Evolutionary conservation across 2,888 invertebrate species (phyloP).

Genomic region (Polymixis flavicincta): DNA sequence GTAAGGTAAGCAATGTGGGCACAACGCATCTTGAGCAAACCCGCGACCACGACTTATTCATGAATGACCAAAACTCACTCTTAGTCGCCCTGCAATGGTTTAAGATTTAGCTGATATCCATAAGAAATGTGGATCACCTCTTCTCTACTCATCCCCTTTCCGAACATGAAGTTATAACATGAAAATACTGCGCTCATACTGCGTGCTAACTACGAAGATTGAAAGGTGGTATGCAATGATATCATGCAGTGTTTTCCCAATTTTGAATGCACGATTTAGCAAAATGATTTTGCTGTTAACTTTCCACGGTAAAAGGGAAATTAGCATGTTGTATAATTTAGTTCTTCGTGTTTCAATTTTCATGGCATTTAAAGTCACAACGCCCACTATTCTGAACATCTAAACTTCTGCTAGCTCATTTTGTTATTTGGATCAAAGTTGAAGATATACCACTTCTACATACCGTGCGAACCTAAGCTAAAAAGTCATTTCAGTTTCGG

Average conservation of each 20-base stretch:
- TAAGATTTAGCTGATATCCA: neutral
- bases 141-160: too few species aligned
- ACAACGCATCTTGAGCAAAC: neutral
- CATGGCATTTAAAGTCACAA: neutral
- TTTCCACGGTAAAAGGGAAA: slow-evolving; percentile 19
- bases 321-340: slow-evolving; percentile 13
- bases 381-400: neutral
- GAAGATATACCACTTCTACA: neutral
- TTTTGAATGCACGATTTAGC: slow-evolving; percentile 23
- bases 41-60: neutral
- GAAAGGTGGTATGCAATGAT: slow-evolving; percentile 58
- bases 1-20: neutral
- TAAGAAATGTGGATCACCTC: neutral
- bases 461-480: too few species aligned
- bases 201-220: slow-evolving; percentile 40
- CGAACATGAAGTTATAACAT: neutral
- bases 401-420: neutral
- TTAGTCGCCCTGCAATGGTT: neutral
- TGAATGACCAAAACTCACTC: neutral
- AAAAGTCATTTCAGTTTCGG: neutral
- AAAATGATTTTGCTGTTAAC: slow-evolving; percentile 4
- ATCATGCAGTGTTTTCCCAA: slow-evolving; percentile 41
- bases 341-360: neutral
- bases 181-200: neutral
- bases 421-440: neutral